Percentiles rank a stretch among this genome's conserved stretches.
Evolutionary conservation across 1,140 invertebrate genomes (phyloP).

Genomic region (Halictus rubicundus): DNA sequence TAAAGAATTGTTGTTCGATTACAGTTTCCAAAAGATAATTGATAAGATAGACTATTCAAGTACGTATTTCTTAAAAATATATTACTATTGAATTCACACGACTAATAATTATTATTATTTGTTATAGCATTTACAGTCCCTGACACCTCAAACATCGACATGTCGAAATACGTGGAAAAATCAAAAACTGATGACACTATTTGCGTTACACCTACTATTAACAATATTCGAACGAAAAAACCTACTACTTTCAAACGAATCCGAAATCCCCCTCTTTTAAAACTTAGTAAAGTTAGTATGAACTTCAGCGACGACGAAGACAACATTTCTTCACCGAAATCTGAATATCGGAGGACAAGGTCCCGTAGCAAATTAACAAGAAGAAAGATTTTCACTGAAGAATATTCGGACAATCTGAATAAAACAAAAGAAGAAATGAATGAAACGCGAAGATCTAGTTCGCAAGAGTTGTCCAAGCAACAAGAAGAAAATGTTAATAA

Average conservation of each 20-base stretch:
- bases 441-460: not conserved
- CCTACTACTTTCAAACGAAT: constrained; percentile 39
- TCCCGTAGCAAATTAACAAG: not conserved
- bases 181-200: not conserved
- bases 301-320: constrained; percentile 55
- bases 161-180: constrained; percentile 23
- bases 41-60: constrained; percentile 20
- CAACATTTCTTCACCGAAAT: not conserved
- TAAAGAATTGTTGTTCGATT: constrained; percentile 48
- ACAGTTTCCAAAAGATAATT: constrained; percentile 37
- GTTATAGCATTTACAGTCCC: constrained; percentile 62
- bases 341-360: not conserved
- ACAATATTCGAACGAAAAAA: constrained; percentile 8
- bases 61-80: constrained; percentile 28
- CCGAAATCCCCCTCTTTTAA: constrained; percentile 53
- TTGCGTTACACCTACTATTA: constrained; percentile 54
- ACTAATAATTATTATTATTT: constrained; percentile 31
- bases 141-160: constrained; percentile 50
- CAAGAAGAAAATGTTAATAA: not conserved
- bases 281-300: constrained; percentile 54
- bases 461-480: not conserved
- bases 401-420: not conserved
- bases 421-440: not conserved
- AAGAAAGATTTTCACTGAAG: constrained; percentile 34
- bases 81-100: not conserved